Evolutionary conservation across 2,113 vertebrate species (phyloP).

Genomic region (Ceyx margarethae): DNA sequence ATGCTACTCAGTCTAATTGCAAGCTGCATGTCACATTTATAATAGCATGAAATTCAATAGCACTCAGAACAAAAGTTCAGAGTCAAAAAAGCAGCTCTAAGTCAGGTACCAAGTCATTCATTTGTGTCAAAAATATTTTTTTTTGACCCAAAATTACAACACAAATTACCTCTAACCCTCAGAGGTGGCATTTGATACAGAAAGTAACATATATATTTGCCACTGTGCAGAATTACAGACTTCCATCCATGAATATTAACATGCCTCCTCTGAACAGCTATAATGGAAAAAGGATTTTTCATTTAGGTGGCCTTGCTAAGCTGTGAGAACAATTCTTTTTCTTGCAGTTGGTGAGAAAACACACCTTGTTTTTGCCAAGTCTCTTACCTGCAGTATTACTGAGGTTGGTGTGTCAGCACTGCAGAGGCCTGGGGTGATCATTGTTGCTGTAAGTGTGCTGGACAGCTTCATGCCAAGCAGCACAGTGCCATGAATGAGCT

Average conservation of each 20-base stretch:
- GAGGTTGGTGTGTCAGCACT: slow-evolving; percentile 38
- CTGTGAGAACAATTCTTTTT: background rate
- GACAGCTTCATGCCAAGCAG: slow-evolving; percentile 50
- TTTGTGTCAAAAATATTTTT: background rate
- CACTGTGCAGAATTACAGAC: background rate
- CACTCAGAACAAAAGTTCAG: background rate
- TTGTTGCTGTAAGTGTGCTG: background rate
- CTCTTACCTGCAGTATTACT: slow-evolving; percentile 67
- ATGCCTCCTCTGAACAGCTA: background rate
- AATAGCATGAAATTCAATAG: background rate
- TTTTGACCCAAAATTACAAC: background rate
- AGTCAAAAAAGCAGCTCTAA: background rate
- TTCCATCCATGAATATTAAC: background rate
- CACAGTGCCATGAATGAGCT: background rate
- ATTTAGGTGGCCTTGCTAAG: background rate
- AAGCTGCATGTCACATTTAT: background rate
- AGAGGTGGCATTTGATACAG: background rate
- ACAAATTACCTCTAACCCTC: background rate
- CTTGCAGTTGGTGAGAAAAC: background rate
- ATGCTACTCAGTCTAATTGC: background rate
- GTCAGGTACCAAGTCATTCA: background rate
- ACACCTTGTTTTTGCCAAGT: fast-evolving
- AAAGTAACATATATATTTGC: background rate
- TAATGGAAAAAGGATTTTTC: background rate
- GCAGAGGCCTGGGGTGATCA: slow-evolving; percentile 58